Evolutionary conservation across 2,113 vertebrate species (phyloP).

Genomic region (Lontra canadensis): DNA sequence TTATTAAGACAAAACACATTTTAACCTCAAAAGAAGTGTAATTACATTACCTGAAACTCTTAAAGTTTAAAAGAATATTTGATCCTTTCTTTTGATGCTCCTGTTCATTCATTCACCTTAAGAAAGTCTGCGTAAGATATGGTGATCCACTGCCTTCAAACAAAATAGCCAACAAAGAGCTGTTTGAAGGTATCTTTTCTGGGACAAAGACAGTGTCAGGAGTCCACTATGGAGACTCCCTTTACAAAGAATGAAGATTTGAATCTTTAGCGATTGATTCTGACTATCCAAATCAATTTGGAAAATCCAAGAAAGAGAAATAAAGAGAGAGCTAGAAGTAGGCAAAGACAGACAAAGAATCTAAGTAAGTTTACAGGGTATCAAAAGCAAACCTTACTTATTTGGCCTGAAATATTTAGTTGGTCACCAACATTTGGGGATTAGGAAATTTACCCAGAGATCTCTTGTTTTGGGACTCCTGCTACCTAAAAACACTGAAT

Average conservation of each 20-base stretch:
- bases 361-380: neutral
- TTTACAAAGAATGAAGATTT: neutral
- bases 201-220: neutral
- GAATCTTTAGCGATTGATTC: neutral
- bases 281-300: neutral
- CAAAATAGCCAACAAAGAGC: neutral
- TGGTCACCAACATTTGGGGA: neutral
- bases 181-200: neutral
- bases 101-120: neutral
- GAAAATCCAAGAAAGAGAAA: neutral
- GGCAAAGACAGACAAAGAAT: neutral
- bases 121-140: neutral
- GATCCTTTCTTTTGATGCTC: neutral
- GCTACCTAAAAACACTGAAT: neutral
- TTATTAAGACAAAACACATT: slow-evolving; percentile 10
- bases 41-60: neutral
- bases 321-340: neutral
- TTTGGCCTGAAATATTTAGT: neutral
- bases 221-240: neutral
- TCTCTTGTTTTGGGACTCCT: neutral
- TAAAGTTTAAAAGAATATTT: neutral
- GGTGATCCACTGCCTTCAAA: neutral
- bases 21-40: neutral
- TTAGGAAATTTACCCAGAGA: neutral
- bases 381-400: neutral